Conservation (phyloP, 1,140 invertebrate species). For the Sinella curviseta region DNA sequence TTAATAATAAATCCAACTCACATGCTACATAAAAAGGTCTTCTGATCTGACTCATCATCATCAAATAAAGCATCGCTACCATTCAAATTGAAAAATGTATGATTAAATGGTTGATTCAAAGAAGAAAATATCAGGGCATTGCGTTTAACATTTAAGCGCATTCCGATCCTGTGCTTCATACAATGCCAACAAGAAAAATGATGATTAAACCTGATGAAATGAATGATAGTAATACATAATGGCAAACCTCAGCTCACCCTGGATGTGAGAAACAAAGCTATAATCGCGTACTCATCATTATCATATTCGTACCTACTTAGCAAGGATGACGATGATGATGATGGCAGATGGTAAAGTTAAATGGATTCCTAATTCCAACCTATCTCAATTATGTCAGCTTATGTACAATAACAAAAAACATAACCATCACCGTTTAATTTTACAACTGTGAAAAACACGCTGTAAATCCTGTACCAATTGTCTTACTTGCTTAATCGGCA, state of each 20-base stretch:
- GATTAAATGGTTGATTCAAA: neutral
- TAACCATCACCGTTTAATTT: neutral
- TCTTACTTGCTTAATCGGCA: neutral
- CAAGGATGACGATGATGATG: too few species aligned
- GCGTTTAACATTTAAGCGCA: too few species aligned
- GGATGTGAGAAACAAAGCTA: neutral
- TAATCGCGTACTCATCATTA: neutral
- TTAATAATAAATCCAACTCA: neutral
- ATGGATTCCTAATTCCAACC: too few species aligned
- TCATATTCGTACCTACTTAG: too few species aligned
- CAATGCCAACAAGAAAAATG: neutral
- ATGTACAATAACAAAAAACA: too few species aligned
- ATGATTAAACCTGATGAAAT: neutral
- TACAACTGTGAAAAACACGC: neutral
- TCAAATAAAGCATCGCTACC: neutral
- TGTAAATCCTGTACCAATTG: neutral
- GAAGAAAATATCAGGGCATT: neutral
- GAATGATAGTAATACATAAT: neutral
- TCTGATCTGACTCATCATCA: conserved; percentile 17
- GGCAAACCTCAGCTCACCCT: neutral
- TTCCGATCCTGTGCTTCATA: neutral
- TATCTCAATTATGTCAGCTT: too few species aligned
- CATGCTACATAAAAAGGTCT: neutral
- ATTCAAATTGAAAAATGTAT: conserved; percentile 5
- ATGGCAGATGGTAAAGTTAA: too few species aligned